Evolutionary conservation across 2,888 invertebrate genomes (phyloP).

Genomic region (Frankliniella intonsa): DNA sequence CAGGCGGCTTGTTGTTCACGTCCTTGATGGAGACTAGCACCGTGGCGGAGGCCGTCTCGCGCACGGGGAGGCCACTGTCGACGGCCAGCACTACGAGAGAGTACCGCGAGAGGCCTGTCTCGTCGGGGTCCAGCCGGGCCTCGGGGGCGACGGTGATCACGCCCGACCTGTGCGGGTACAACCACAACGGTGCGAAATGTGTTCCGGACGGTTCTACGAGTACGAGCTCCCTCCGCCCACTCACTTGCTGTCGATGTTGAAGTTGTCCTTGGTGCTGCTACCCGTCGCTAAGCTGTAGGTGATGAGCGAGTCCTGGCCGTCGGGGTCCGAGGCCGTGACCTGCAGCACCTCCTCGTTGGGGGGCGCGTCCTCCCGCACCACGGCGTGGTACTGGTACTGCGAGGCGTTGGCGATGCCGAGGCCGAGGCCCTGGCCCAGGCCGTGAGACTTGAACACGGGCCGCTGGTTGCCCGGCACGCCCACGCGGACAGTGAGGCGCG

Average conservation of each 20-base stretch:
- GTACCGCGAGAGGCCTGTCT: conserved; percentile 47
- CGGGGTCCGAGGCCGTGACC: conserved; percentile 71
- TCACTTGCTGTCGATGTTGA: conserved; percentile 67
- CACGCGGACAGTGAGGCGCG: conserved; percentile 64
- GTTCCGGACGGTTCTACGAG: background rate
- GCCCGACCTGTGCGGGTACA: conserved; percentile 53
- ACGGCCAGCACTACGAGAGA: conserved; percentile 69
- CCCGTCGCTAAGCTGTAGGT: conserved; percentile 60
- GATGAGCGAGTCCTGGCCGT: conserved; percentile 65
- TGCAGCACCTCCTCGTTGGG: conserved; percentile 65
- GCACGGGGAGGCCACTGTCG: conserved; percentile 67
- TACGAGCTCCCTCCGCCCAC: conserved; percentile 37
- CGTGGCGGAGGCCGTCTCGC: conserved; percentile 72
- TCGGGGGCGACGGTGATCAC: conserved; percentile 67
- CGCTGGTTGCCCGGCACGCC: conserved; percentile 74
- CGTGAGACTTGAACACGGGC: conserved; percentile 67
- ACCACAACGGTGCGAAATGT: background rate
- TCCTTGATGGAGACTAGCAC: conserved; percentile 67
- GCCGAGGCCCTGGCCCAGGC: conserved; percentile 42
- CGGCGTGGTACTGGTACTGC: conserved; percentile 55
- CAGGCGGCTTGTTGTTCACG: conserved; percentile 78
- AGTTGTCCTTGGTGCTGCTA: conserved; percentile 70
- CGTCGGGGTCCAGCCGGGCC: conserved; percentile 64
- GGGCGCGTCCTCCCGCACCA: conserved; percentile 64
- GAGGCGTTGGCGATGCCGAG: conserved; percentile 46